Evolutionary conservation across 2,797 vertebrate genomes (phyloP).

Genomic region (Sebastes dallii): DNA sequence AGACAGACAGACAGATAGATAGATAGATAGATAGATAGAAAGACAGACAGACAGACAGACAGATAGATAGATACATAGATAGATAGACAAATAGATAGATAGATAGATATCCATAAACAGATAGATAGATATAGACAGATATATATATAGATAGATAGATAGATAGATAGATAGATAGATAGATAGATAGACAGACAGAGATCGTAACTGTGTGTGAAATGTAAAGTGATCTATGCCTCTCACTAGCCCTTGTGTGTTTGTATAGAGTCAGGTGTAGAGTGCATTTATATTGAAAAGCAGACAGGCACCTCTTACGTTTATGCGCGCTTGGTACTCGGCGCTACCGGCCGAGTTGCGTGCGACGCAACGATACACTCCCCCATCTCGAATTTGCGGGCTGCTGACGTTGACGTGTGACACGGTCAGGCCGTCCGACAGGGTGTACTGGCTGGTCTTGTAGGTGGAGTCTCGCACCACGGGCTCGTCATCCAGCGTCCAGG

Average conservation of each 20-base stretch:
- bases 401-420: conserved; percentile 97
- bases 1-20: not conserved
- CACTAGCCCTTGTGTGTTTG: conserved; percentile 52
- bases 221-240: conserved; percentile 25
- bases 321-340: conserved; percentile 99
- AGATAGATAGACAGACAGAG: not conserved
- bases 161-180: no score
- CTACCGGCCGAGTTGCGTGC: conserved; percentile 99
- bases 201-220: conserved; percentile 9
- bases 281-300: conserved; percentile 99
- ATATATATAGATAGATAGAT: not conserved
- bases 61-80: not conserved
- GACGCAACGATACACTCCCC: conserved; percentile 97
- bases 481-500: conserved; percentile 97
- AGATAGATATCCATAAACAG: not conserved
- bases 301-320: conserved; percentile 99
- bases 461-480: conserved; percentile 90
- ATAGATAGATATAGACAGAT: fast-evolving
- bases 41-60: conserved; percentile 1
- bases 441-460: conserved; percentile 98
- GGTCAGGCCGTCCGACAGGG: conserved; percentile 94
- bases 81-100: not conserved
- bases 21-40: conserved; percentile 10
- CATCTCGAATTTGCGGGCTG: conserved; percentile 93
- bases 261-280: conserved; percentile 72